Evolutionary conservation across 2,888 invertebrate genomes (phyloP), one percentile per base, ranked within the genome.

Genomic region (Pseudolycoriella hygida): DNA sequence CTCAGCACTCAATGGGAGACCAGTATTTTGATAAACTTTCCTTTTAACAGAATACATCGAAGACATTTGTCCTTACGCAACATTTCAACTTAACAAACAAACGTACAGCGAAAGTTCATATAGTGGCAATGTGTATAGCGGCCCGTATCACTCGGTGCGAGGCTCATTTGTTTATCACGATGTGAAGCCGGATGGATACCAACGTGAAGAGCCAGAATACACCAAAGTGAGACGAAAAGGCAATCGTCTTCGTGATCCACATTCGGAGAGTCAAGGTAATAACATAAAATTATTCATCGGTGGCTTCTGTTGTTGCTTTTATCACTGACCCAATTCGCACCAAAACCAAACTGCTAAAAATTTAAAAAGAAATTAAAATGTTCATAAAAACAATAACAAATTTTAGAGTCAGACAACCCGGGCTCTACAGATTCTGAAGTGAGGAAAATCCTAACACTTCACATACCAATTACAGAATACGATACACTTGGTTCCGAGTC

Each of bases 391-490:
- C 25, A 42, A 30, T 37, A 45, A 43, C 38, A 48, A 44, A 38
- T 47, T 47, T 47, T 80, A 81, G 82, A 89, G 75, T 84, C 84
- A 71, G 87, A 86, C 80, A 87, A 86, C 80, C 77, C 86, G 78
- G 87, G 88, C 71, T 87, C 86, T 66, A 87, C 87, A 74, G 87
- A 88, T 77, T 87, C 87, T 70, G 87, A 88, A 77, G 84, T 85
- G 72, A 84, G 84, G 80, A 84, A 85, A 79, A 85, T 85, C 76
- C 68, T 85, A 79, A 83, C 84, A 67, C 80, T 85, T 70, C 85
- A 85, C 77, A 80, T 85, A 75, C 84, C 85, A 72, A 85, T 85
- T 80, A 84, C 84, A 77, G 88, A 87, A 73, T 87, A 88, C 73
- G 88, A 88, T 72, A 80, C 80, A 59, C 72, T 79, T 60, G 80